Base-by-base conservation (phyloP, 2,888 invertebrate species). In the Yponomeuta evonymella region DNA sequence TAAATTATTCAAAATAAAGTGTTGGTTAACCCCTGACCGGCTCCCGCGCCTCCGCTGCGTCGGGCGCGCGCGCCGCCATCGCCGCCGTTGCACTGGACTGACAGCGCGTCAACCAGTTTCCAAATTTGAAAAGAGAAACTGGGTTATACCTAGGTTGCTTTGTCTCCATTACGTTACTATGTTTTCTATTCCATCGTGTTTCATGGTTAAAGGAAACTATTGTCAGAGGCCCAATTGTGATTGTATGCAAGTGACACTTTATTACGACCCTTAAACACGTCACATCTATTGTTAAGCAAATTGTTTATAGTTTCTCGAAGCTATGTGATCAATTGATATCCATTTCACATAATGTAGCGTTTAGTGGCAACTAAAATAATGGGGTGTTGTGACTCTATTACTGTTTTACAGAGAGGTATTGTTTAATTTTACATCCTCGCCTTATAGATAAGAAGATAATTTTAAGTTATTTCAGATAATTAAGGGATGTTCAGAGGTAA, bases 1-100 rank as follows among this genome's bases (percentile, higher is more conserved):
- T 92, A 92, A 91, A 92, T 92, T 91, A 92, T 92, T 92, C 92
- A 92, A 91, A 92, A 91, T 92, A 91, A 92, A 92, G 92, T 92
- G 92, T 92, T 91, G 92, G 89, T 92, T 92, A 92, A 90, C 92
- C 92, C 77, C 76, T 84, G 88, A 90, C 88, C 89, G 81, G 79
- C 80, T 78, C 80, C 83, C 79, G 83, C 80, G 75, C 77, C 77
- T 78, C 75, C 48, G 36, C 36, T 9, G 67, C 48, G n/a, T 12
- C 1, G 10, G 12, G 36, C 67, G 33, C 15, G 36, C 63, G 36
- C n/a, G 48, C 43, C 43, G 43, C 36, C 36, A 36, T 36, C 64
- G n/a, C 64, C 15, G 48, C 70, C 29, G 5, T 51, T n/a, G 29
- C 29, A 3, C 43, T 23, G 48, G 10, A 9, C 33, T 66, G 66